phyloP scores from a whole-genome alignment of 2,888 invertebrate species.

The Agriotes lineatus region DNA sequence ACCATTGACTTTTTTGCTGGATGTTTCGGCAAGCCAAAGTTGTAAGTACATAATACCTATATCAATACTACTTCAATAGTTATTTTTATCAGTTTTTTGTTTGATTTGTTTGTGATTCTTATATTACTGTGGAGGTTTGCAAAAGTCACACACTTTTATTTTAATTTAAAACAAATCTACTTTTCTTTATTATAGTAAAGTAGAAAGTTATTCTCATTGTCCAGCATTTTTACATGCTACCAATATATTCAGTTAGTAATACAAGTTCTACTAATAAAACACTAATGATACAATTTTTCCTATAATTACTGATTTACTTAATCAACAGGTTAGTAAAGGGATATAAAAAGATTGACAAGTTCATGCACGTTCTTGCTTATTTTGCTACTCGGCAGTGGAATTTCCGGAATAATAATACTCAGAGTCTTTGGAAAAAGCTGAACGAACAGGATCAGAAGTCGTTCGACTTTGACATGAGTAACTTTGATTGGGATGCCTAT shows the following conservation, averaged over 20 bases:
- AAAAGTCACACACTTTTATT: neutral
- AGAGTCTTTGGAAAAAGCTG: constrained; percentile 69
- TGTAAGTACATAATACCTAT: constrained; percentile 66
- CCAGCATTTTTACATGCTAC: too few relatives aligned
- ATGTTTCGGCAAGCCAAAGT: constrained; percentile 64
- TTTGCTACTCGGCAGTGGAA: constrained; percentile 80
- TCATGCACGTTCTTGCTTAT: constrained; percentile 79
- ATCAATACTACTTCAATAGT: too few relatives aligned
- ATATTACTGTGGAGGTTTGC: neutral
- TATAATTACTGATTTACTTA: too few relatives aligned
- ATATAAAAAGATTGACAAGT: constrained; percentile 84
- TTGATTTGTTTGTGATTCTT: neutral
- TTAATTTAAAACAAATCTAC: too few relatives aligned
- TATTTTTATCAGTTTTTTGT: neutral
- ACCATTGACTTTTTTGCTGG: constrained; percentile 69
- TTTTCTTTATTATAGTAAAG: too few relatives aligned
- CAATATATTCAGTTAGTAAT: too few relatives aligned
- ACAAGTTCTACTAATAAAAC: too few relatives aligned
- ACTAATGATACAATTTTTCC: too few relatives aligned
- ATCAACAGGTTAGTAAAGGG: constrained; percentile 76
- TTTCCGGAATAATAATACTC: constrained; percentile 68
- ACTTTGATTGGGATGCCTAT: constrained; percentile 79
- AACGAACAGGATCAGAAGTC: constrained; percentile 66
- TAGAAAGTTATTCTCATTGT: too few relatives aligned
- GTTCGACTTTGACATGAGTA: constrained; percentile 79